Percentiles rank a stretch among this genome's conserved stretches.
Evolutionary conservation across 1,140 invertebrate species (phyloP).

Genomic region (Drosophila tani): DNA sequence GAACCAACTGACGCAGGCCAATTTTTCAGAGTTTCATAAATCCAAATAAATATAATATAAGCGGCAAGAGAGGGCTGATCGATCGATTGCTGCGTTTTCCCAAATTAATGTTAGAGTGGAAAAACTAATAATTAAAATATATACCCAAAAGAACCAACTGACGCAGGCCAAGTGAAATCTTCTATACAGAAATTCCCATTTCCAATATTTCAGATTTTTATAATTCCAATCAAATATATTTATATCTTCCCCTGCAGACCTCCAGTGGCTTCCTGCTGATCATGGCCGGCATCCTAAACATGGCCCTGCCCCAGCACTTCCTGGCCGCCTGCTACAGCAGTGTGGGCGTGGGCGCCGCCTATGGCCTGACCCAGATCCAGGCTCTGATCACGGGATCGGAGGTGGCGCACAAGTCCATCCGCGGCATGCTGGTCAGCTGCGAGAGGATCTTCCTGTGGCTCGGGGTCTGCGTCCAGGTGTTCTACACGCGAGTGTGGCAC

Average conservation of each 20-base stretch:
- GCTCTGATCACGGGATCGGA: conserved; percentile 66
- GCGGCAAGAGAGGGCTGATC: conserved; percentile 41
- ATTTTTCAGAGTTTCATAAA: no score
- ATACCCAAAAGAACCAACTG: no score
- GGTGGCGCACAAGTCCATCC: conserved; percentile 71
- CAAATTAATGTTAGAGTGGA: neutral
- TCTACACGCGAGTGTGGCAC: conserved; percentile 75
- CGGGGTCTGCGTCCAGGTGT: conserved; percentile 69
- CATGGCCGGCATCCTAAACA: conserved; percentile 58
- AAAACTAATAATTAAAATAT: neutral
- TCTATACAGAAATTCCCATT: no score
- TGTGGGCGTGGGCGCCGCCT: conserved; percentile 65
- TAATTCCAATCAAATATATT: no score
- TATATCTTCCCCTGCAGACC: conserved; percentile 29
- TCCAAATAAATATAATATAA: neutral
- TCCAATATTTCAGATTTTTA: no score
- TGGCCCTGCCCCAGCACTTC: conserved; percentile 57
- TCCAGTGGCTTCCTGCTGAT: conserved; percentile 70
- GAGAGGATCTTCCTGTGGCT: conserved; percentile 76
- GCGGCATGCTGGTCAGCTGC: conserved; percentile 66
- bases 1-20: no score
- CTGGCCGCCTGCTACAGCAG: conserved; percentile 69
- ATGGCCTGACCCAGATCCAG: conserved; percentile 67
- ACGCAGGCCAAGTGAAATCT: no score
- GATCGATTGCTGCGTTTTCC: conserved; percentile 9